These are phyloP conservation scores for Poicephalus gulielmi DNA, from an alignment of 2,113 vertebrate genomes.

Conservation along the genomic window DNA sequence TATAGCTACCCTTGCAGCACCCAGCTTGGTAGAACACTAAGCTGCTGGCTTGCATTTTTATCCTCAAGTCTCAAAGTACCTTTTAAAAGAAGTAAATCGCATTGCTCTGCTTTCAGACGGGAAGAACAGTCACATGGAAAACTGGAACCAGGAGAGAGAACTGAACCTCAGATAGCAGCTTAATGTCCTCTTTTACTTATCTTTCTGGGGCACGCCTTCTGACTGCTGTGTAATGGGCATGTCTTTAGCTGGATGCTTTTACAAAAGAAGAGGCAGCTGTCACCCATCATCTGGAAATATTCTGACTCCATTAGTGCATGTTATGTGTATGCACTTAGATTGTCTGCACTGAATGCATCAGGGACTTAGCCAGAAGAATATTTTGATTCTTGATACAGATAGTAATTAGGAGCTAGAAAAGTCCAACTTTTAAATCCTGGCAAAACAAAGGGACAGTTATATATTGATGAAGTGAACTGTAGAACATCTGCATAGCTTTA, in stretches of 20 bases:
- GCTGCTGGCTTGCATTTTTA: conserved; percentile 52
- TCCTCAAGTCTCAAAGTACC: conserved; percentile 15
- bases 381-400: not conserved
- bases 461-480: not conserved
- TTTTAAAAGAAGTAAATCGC: conserved; percentile 35
- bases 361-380: not conserved
- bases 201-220: conserved; percentile 28
- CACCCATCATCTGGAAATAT: not conserved
- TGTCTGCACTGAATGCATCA: not conserved
- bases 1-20: not conserved
- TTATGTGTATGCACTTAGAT: not conserved
- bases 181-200: not conserved
- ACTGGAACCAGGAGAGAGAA: conserved; percentile 12
- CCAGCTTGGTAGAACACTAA: not conserved
- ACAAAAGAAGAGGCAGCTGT: not conserved
- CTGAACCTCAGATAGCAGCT: not conserved
- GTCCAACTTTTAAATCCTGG: not conserved
- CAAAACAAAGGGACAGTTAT: not conserved
- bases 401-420: not conserved
- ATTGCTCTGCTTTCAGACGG: not conserved
- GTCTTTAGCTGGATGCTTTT: not conserved
- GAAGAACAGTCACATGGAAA: conserved; percentile 19
- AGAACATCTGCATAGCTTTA: not conserved
- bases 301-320: not conserved
- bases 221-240: not conserved